These are phyloP conservation scores for Eupristina koningsbergeri DNA, from an alignment of 1,140 invertebrate genomes.

Conservation along the genomic window DNA sequence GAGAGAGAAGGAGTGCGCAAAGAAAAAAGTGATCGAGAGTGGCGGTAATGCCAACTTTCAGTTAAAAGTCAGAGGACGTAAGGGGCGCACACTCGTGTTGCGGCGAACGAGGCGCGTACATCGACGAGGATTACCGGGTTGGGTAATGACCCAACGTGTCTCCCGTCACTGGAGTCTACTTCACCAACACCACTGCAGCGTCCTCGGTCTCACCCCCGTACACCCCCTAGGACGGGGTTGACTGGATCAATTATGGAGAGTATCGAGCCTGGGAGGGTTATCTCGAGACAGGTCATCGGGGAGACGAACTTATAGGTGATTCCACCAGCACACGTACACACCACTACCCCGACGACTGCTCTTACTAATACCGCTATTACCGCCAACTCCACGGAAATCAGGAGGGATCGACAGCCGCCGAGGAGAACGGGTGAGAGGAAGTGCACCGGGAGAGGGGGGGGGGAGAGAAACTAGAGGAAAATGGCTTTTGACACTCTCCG, in stretches of 20 bases:
- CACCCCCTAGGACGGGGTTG: slow-evolving; percentile 1
- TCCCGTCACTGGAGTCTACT: background rate
- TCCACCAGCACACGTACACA: background rate
- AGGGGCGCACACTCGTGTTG: background rate
- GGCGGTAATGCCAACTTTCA: background rate
- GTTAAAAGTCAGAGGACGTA: background rate
- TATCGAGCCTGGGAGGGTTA: slow-evolving; percentile 32
- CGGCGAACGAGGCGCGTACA: background rate
- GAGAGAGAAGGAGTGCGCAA: background rate
- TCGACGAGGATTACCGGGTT: slow-evolving; percentile 1
- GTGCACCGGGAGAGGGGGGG: background rate
- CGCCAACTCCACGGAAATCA: background rate
- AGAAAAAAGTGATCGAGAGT: background rate
- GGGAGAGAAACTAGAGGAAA: background rate
- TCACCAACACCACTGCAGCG: background rate
- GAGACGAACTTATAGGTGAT: background rate
- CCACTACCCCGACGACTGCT: too few relatives aligned
- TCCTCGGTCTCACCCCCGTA: background rate
- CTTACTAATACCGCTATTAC: background rate
- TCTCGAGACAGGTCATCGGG: slow-evolving; percentile 42
- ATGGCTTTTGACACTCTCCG: background rate
- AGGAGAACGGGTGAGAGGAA: background rate
- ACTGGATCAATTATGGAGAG: slow-evolving; percentile 48
- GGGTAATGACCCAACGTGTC: slow-evolving; percentile 39
- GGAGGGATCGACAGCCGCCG: background rate